Evolutionary conservation across 2,888 invertebrate genomes (phyloP).

Genomic region (Idaea aversata): DNA sequence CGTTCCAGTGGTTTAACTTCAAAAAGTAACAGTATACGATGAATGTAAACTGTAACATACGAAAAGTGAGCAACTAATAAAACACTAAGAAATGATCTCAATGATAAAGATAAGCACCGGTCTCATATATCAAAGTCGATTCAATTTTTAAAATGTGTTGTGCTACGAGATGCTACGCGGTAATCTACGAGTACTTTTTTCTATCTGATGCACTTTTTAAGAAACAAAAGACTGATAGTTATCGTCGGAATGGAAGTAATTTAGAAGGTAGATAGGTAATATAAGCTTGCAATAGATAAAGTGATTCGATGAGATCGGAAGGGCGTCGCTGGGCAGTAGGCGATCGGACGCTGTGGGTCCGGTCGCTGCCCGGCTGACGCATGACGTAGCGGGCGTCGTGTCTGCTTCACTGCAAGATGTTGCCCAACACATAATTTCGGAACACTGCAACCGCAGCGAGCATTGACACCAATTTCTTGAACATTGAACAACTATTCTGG

Average conservation of each 20-base stretch:
- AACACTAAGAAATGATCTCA: slow-evolving; percentile 42
- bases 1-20: slow-evolving; percentile 56
- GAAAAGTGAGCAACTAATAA: slow-evolving; percentile 37
- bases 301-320: slow-evolving; percentile 61
- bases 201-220: slow-evolving; percentile 24
- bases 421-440: slow-evolving; percentile 76
- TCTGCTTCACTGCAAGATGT: slow-evolving; percentile 37
- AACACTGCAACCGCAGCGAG: slow-evolving; percentile 77
- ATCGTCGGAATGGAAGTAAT: slow-evolving; percentile 9
- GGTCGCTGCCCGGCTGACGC: slow-evolving; percentile 47
- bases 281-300: slow-evolving; percentile 39
- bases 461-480: slow-evolving; percentile 76
- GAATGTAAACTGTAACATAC: slow-evolving; percentile 54
- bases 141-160: slow-evolving; percentile 32
- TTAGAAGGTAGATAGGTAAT: slow-evolving; percentile 22
- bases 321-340: slow-evolving; percentile 52
- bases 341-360: slow-evolving; percentile 37
- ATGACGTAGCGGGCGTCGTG: slow-evolving; percentile 33
- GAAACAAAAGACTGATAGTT: slow-evolving; percentile 21
- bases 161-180: slow-evolving; percentile 50
- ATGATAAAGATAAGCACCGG: slow-evolving; percentile 24
- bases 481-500: slow-evolving; percentile 57
- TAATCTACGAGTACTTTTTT: slow-evolving; percentile 15
- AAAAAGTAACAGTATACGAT: slow-evolving; percentile 62
- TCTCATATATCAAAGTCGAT: slow-evolving; percentile 36